Conservation (phyloP, 2,888 invertebrate genomes). For the Halictus ligatus region DNA sequence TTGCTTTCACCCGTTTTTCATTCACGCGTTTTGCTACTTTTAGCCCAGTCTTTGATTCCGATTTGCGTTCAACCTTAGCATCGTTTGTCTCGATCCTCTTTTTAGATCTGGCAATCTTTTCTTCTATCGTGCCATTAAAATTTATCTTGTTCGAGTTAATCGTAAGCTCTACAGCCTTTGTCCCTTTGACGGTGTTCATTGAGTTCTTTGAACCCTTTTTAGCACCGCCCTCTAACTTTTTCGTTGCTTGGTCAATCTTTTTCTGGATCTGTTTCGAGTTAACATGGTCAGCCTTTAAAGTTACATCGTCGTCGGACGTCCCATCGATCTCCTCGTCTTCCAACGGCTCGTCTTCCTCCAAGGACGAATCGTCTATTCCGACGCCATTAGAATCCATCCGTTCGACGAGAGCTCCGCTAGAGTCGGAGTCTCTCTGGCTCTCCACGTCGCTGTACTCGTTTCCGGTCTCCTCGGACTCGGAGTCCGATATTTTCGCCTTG, state of each 20-base stretch:
- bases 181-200: neutral
- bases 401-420: conserved; percentile 44
- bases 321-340: conserved; percentile 22
- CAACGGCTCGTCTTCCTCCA: conserved; percentile 45
- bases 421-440: conserved; percentile 51
- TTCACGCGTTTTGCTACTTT: conserved; percentile 32
- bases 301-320: conserved; percentile 41
- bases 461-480: conserved; percentile 73
- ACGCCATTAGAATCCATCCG: conserved; percentile 18
- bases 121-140: neutral
- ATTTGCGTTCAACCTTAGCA: neutral
- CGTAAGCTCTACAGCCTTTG: neutral
- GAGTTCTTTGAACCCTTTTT: neutral
- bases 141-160: neutral
- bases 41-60: conserved; percentile 15
- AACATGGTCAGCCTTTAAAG: conserved; percentile 27
- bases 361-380: conserved; percentile 34
- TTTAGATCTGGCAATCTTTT: conserved; percentile 9
- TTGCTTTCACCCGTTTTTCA: conserved; percentile 42
- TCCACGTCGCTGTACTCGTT: conserved; percentile 46
- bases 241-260: neutral
- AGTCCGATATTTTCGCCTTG: conserved; percentile 81
- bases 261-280: neutral
- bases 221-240: neutral
- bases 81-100: neutral